A percentile compares a stretch with the other conserved stretches of the same genome.
These are phyloP conservation scores for Microctenopoma steveboyesi DNA, from an alignment of 2,797 vertebrate genomes.

Conservation along the genomic window DNA sequence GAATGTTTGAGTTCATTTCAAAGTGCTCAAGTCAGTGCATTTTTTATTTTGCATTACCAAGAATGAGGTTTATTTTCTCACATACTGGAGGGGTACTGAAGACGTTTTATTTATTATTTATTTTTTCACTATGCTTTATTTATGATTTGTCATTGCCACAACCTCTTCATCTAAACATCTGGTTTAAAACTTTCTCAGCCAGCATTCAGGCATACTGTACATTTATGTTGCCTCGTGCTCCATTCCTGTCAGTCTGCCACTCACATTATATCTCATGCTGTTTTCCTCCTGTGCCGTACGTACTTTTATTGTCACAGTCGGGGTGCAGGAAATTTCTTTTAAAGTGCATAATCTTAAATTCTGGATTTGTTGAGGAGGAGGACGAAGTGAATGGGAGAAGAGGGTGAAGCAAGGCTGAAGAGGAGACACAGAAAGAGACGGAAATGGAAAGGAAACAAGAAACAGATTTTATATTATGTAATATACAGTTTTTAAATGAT, in stretches of 20 bases:
- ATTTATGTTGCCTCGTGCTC: slow-evolving; percentile 9
- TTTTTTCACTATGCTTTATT: slow-evolving; percentile 25
- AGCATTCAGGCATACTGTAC: slow-evolving; percentile 5
- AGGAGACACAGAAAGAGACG: not conserved
- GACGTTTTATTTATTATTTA: slow-evolving; percentile 22
- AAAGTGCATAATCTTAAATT: slow-evolving; percentile 47
- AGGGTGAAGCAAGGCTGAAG: slow-evolving; percentile 1
- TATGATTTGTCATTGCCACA: slow-evolving; percentile 18
- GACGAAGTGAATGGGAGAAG: slow-evolving; percentile 1
- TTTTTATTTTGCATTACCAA: not conserved
- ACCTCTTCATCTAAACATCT: slow-evolving; percentile 32
- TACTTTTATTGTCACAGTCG: slow-evolving; percentile 19
- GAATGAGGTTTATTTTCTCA: slow-evolving; percentile 5
- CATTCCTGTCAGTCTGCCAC: slow-evolving; percentile 29
- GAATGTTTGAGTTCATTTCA: not conserved
- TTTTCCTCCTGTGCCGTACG: not conserved
- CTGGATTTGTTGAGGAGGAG: slow-evolving; percentile 8
- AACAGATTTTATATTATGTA: slow-evolving; percentile 33
- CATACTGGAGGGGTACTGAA: not conserved
- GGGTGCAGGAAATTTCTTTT: slow-evolving; percentile 41
- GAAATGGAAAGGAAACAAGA: slow-evolving; percentile 2
- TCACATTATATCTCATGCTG: slow-evolving; percentile 22
- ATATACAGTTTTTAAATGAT: slow-evolving; percentile 60
- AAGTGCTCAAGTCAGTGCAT: slow-evolving; percentile 12
- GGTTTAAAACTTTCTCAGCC: slow-evolving; percentile 7